Evolutionary conservation across 2,113 vertebrate genomes (phyloP).

Genomic region (Tichodroma muraria): DNA sequence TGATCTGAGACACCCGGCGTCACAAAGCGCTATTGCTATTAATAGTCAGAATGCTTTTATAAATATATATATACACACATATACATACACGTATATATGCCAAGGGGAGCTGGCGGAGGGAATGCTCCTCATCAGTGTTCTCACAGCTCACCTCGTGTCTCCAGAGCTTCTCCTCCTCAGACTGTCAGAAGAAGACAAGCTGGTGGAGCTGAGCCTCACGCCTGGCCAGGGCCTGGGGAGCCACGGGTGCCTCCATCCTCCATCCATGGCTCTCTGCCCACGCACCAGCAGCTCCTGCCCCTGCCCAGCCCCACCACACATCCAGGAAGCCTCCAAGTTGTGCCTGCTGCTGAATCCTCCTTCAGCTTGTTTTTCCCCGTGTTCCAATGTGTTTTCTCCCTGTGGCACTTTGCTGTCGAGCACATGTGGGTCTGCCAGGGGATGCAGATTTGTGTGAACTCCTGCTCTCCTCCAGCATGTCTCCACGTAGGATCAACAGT

Average conservation of each 20-base stretch:
- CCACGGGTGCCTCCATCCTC: background rate
- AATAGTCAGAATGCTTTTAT: background rate
- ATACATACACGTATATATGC: background rate
- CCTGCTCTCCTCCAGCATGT: background rate
- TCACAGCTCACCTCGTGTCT: background rate
- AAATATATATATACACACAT: too few species aligned
- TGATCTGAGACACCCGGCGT: background rate
- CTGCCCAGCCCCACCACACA: background rate
- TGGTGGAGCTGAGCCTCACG: background rate
- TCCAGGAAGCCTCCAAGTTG: background rate
- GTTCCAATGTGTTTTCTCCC: background rate
- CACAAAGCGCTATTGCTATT: background rate
- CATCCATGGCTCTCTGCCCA: background rate
- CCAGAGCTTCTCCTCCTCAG: background rate
- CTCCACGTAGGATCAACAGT: accelerated
- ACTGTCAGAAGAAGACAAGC: background rate
- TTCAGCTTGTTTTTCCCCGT: background rate
- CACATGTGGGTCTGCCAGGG: background rate
- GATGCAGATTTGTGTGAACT: background rate
- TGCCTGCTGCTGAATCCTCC: background rate
- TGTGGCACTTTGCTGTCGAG: background rate
- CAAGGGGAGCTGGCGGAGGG: background rate
- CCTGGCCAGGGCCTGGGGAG: background rate
- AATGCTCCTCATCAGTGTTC: background rate
- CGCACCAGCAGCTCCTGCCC: background rate